Evolutionary conservation across 2,888 invertebrate genomes (phyloP).

Genomic region (Cataglyphis livida): DNA sequence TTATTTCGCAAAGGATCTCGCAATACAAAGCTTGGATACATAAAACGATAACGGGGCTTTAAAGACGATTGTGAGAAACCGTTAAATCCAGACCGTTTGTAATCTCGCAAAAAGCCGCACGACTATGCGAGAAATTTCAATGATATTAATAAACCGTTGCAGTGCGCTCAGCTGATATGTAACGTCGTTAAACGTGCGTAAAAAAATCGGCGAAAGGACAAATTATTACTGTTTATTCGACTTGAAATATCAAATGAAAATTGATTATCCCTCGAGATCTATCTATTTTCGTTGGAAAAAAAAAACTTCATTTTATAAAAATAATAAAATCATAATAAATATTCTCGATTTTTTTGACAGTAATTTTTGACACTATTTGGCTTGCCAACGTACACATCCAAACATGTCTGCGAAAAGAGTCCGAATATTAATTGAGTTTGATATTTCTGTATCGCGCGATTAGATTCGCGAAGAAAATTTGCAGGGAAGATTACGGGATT

Average conservation of each 20-base stretch:
- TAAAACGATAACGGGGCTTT: conserved; percentile 36
- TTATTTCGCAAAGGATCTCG: conserved; percentile 21
- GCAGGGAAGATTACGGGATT: background rate
- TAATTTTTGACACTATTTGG: background rate
- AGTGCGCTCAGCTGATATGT: background rate
- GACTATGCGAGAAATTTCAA: conserved; percentile 48
- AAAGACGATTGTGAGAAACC: conserved; percentile 41
- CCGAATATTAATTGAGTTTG: conserved; percentile 15
- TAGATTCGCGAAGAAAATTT: background rate
- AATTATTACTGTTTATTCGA: conserved; percentile 1
- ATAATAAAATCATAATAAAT: background rate
- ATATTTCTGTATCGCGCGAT: background rate
- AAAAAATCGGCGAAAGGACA: background rate
- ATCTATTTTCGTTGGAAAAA: background rate
- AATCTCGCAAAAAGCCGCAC: conserved; percentile 48
- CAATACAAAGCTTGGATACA: conserved; percentile 36
- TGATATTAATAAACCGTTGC: conserved; percentile 12
- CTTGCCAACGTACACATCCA: background rate
- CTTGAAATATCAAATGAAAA: conserved; percentile 4
- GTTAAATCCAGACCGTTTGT: conserved; percentile 50
- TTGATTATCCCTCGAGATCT: conserved; percentile 10
- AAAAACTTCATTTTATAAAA: background rate
- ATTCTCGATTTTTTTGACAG: background rate
- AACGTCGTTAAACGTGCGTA: background rate
- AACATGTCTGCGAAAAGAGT: conserved; percentile 4